Evolutionary conservation across 2,888 invertebrate genomes (phyloP).

Genomic region (Uloborus plumipes): DNA sequence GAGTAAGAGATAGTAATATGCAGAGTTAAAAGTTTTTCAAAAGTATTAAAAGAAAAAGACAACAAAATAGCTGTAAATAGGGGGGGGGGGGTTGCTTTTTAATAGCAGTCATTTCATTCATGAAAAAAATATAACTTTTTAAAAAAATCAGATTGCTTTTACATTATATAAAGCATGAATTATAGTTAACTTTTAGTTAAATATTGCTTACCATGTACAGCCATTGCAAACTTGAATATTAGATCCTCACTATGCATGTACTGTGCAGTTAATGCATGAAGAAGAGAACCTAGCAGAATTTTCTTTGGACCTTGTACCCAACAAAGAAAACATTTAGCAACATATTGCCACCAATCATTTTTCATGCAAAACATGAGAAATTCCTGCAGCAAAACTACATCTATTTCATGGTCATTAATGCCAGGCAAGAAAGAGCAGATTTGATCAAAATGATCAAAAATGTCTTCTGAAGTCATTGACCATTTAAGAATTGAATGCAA

Average conservation of each 20-base stretch:
- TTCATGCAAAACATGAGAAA: background rate
- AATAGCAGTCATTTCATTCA: background rate
- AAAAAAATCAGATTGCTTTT: too few species aligned
- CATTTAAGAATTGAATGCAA: background rate
- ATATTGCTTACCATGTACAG: slow-evolving; percentile 10
- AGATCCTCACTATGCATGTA: background rate
- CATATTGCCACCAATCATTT: slow-evolving; percentile 5
- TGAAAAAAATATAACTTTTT: background rate
- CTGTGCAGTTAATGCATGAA: background rate
- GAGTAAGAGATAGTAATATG: too few species aligned
- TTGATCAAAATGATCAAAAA: background rate
- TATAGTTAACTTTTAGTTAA: background rate
- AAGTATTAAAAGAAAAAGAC: too few species aligned
- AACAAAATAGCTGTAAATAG: background rate
- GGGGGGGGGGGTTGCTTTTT: background rate
- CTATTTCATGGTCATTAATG: slow-evolving; percentile 1
- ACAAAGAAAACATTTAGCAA: background rate
- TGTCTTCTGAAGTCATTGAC: background rate
- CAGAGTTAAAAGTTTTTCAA: too few species aligned
- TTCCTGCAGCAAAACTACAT: background rate
- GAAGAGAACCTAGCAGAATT: background rate
- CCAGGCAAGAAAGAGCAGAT: background rate
- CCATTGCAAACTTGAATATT: slow-evolving; percentile 3
- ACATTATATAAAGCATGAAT: background rate
- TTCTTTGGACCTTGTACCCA: background rate